Evolutionary conservation across 2,888 invertebrate species (phyloP).

Genomic region (Meganola albula): DNA sequence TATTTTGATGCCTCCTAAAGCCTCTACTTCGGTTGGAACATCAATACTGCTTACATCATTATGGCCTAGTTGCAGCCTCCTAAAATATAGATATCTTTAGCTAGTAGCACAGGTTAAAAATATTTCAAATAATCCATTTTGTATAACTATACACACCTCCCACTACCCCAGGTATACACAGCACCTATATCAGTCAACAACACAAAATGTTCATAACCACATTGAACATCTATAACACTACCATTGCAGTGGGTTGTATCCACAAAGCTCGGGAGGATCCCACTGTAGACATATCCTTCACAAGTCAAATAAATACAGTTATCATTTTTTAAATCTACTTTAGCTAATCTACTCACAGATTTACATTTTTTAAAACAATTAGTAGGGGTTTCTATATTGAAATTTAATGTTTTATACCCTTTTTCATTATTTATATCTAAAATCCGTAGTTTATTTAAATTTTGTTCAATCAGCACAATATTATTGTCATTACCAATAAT

Average conservation of each 20-base stretch:
- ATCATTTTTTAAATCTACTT: slow-evolving; percentile 40
- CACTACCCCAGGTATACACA: slow-evolving; percentile 90
- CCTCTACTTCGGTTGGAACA: slow-evolving; percentile 82
- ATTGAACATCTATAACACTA: slow-evolving; percentile 80
- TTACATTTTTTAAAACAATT: slow-evolving; percentile 33
- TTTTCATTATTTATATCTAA: slow-evolving; percentile 38
- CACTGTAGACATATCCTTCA: slow-evolving; percentile 65
- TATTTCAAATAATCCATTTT: not conserved
- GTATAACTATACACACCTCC: slow-evolving; percentile 78
- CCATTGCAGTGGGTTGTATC: slow-evolving; percentile 70
- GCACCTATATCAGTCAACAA: slow-evolving; percentile 82
- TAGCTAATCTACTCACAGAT: slow-evolving; percentile 34
- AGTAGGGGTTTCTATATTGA: slow-evolving; percentile 37
- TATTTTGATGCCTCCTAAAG: slow-evolving; percentile 86
- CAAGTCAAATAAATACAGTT: slow-evolving; percentile 45
- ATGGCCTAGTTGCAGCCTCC: slow-evolving; percentile 92
- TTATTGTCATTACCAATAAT: slow-evolving; percentile 52
- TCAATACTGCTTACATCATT: slow-evolving; percentile 81
- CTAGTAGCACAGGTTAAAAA: not conserved
- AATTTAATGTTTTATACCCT: slow-evolving; percentile 34
- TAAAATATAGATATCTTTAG: slow-evolving; percentile 62
- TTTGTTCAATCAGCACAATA: slow-evolving; percentile 38
- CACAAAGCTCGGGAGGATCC: slow-evolving; percentile 79
- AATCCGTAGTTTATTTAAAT: slow-evolving; percentile 37
- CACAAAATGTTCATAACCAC: slow-evolving; percentile 90